phyloP scores from a whole-genome alignment of 2,888 invertebrate genomes.

The Trichopoda pennipes region DNA sequence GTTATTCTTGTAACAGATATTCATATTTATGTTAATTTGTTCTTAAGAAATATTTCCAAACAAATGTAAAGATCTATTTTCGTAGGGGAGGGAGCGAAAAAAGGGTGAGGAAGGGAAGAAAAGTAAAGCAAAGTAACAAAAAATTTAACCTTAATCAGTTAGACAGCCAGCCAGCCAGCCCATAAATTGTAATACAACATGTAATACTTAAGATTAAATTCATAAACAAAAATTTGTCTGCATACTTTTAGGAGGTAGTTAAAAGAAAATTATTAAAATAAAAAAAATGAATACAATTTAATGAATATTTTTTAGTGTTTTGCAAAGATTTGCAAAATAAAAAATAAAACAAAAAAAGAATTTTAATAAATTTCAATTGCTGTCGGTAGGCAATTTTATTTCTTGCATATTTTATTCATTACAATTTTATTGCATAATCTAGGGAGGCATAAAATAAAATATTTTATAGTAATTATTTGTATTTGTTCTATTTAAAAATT shows the following conservation, averaged over 20 bases:
- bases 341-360: background rate
- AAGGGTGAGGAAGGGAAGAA: background rate
- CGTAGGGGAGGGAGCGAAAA: too few species aligned
- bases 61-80: background rate
- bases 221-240: constrained; percentile 7
- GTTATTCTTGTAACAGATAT: background rate
- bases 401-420: too few species aligned
- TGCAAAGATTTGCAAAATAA: constrained; percentile 7
- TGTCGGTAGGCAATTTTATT: background rate
- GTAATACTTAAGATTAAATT: constrained; percentile 11
- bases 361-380: background rate
- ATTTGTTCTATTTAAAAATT: too few species aligned
- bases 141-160: background rate
- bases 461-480: too few species aligned
- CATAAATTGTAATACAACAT: background rate
- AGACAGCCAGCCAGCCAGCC: background rate
- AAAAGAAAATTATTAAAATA: too few species aligned
- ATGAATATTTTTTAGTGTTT: background rate
- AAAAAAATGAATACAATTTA: background rate
- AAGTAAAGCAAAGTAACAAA: background rate
- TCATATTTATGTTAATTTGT: constrained; percentile 40
- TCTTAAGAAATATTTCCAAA: constrained; percentile 10
- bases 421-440: too few species aligned
- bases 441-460: too few species aligned
- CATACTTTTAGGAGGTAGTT: constrained; percentile 32